phyloP scores from a whole-genome alignment of 2,888 invertebrate species.

The Lasioglossum villosulum region DNA sequence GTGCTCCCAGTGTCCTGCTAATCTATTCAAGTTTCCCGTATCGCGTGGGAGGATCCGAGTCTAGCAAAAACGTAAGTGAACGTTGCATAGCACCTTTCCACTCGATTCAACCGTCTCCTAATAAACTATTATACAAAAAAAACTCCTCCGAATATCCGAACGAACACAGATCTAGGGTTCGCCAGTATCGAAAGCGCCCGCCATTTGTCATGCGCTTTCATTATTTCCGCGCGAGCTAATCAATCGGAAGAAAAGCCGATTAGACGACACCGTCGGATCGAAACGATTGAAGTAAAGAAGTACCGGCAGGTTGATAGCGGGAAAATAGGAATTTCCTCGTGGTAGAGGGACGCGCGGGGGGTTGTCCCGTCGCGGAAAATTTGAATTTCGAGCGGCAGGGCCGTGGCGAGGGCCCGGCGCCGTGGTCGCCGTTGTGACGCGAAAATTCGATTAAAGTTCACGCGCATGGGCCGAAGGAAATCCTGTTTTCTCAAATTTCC shows the following conservation, averaged over 20 bases:
- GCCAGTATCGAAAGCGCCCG: conserved; percentile 8
- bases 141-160: too few relatives aligned
- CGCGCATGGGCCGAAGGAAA: conserved; percentile 80
- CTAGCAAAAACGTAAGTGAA: conserved; percentile 2
- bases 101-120: background rate
- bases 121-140: background rate
- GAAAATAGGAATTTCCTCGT: background rate
- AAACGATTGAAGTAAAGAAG: background rate
- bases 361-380: background rate
- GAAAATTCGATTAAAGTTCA: conserved; percentile 81
- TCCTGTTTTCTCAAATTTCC: conserved; percentile 81
- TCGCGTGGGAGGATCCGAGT: background rate
- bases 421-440: conserved; percentile 76
- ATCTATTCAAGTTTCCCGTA: conserved; percentile 10
- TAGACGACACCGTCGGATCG: accelerated
- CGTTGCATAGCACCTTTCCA: background rate
- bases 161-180: background rate
- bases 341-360: background rate
- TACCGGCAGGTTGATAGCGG: accelerated
- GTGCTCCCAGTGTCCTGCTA: conserved; percentile 10
- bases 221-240: background rate
- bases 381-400: conserved; percentile 25
- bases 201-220: conserved; percentile 28
- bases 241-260: background rate
- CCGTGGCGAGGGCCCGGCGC: conserved; percentile 41